Base-by-base conservation (phyloP, 1,140 invertebrate genomes). In the Hyphantria cunea region DNA sequence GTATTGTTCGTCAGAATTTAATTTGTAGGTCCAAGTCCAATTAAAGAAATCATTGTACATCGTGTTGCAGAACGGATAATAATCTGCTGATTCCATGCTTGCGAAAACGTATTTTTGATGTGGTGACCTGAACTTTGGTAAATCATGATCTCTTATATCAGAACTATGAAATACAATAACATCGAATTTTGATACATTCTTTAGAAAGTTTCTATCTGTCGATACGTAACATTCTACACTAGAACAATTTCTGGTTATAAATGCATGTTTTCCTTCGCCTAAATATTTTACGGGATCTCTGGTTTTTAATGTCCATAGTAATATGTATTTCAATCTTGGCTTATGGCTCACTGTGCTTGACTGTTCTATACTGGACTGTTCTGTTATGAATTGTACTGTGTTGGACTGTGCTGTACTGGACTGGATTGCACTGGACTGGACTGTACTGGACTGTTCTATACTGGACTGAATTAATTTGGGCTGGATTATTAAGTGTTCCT, bases 21-120 rank as follows among this genome's bases (percentile, higher is more conserved):
- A 80, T 64, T 93, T 91, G 71, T 94, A 95, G 3, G 93, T 93
- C 84, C 92, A 93, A 7, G 94, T 95, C 90, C 92, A 92, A 71
- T 95, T 95, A 59, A 94, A 93, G 59, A 75, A 86, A 9, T 65
- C 62, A 41, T 82, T 56, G 42, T 65, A 76, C 51, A 42, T 67
- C 6, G 53, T 32, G 13, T 71, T 37, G 48, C 72, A 75, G 4
- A 79, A 17, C 0, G 79, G 79, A 52, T 82, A 80, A 31, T 79
- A 68, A 7, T 62, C 52, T 2, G 90, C 83, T 3, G 91, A 86
- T 70, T 92, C 92, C 17, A 85, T 76, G 17, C 65, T 78, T 11
- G 80, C 79, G 64, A 85, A 91, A 3, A 91, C 70, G 71, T 91
- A 92, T 37, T 79, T 76, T 54, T 92, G 91, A 42, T 80, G 62